Conservation (phyloP, 2,113 vertebrate species). For the Scophthalmus maximus region DNA sequence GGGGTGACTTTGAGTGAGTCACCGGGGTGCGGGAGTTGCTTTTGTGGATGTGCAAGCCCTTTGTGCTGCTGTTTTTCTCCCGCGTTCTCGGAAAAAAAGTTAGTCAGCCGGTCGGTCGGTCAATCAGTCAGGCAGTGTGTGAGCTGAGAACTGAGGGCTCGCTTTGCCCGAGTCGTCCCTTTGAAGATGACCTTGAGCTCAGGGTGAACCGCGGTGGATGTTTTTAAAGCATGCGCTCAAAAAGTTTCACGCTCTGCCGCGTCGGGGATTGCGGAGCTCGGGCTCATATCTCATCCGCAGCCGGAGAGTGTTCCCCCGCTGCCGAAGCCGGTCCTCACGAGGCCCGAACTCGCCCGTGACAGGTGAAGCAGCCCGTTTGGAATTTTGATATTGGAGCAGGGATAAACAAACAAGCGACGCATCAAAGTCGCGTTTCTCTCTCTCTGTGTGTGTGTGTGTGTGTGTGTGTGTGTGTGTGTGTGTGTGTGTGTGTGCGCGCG, state of each 20-base stretch:
- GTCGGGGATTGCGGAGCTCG: conserved; percentile 22
- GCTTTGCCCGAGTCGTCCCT: conserved; percentile 48
- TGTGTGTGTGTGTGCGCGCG: conserved; percentile 6
- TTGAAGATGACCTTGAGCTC: conserved; percentile 70
- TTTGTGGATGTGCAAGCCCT: conserved; percentile 31
- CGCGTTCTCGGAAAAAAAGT: conserved; percentile 1
- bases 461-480: too few relatives aligned
- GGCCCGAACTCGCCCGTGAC: conserved; percentile 33
- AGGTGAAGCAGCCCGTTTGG: conserved; percentile 31
- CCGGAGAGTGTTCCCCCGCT: not conserved
- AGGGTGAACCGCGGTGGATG: conserved; percentile 58
- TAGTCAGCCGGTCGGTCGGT: too few relatives aligned
- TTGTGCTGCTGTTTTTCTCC: conserved; percentile 40
- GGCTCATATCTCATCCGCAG: conserved; percentile 46
- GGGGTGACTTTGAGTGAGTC: conserved; percentile 67
- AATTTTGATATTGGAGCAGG: conserved; percentile 33
- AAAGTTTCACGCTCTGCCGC: conserved; percentile 57
- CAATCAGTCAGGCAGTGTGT: conserved; percentile 37
- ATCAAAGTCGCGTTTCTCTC: conserved; percentile 60
- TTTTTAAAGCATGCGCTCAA: conserved; percentile 64
- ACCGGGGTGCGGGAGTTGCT: conserved; percentile 56
- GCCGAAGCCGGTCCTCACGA: conserved; percentile 37
- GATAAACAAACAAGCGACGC: conserved; percentile 53
- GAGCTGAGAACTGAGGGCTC: conserved; percentile 45
- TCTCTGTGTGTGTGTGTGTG: too few relatives aligned